A percentile compares a stretch with the other conserved stretches of the same genome.
Evolutionary conservation across 2,888 invertebrate genomes (phyloP).

Genomic region (Lacanobia oleracea): DNA sequence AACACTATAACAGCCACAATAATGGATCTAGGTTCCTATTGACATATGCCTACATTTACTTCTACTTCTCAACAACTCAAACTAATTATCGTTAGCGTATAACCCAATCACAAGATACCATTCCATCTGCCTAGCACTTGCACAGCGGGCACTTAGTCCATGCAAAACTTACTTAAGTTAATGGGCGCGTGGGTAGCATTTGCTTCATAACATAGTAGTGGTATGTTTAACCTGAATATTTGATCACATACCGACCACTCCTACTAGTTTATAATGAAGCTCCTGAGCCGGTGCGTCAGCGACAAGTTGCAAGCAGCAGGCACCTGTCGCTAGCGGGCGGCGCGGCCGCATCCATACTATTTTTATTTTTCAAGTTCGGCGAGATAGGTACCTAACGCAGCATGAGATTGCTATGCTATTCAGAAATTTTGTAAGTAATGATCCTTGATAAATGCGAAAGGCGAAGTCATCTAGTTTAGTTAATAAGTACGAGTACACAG

Average conservation of each 20-base stretch:
- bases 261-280: constrained; percentile 38
- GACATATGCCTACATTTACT: not conserved
- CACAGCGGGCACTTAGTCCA: not conserved
- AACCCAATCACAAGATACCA: not conserved
- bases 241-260: constrained; percentile 39
- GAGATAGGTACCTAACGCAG: too few relatives aligned
- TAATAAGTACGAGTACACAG: not conserved
- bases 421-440: not conserved
- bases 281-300: not conserved
- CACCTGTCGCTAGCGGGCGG: too few relatives aligned
- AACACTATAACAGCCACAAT: not conserved
- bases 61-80: not conserved
- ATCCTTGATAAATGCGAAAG: not conserved
- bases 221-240: constrained; percentile 32
- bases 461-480: constrained; percentile 1
- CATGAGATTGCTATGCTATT: too few relatives aligned
- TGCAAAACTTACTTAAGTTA: not conserved
- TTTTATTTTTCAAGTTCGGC: not conserved
- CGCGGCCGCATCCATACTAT: too few relatives aligned
- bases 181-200: not conserved
- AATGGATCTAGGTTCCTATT: not conserved
- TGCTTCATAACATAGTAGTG: constrained; percentile 13
- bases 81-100: not conserved
- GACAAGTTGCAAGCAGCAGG: not conserved
- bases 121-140: not conserved